Conservation (phyloP, 2,113 vertebrate species). For the Aythya baeri region DNA sequence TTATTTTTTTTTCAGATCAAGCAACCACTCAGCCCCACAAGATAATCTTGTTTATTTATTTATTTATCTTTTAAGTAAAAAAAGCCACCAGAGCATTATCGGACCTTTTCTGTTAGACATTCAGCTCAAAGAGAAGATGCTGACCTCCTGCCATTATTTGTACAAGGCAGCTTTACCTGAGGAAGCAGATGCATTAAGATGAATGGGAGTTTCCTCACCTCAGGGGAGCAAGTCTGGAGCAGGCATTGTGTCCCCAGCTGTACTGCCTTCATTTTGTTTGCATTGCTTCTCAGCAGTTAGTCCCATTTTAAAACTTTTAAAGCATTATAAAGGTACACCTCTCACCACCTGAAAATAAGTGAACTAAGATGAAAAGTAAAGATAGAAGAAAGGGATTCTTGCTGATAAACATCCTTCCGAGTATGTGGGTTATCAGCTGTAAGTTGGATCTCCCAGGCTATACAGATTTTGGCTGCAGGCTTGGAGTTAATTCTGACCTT, state of each 20-base stretch:
- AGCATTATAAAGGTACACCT: neutral
- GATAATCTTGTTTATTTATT: neutral
- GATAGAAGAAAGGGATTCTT: neutral
- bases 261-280: neutral
- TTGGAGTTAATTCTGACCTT: neutral
- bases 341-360: neutral
- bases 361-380: neutral
- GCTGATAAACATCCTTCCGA: neutral
- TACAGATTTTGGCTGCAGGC: neutral
- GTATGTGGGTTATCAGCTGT: accelerated
- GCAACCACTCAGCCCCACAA: neutral
- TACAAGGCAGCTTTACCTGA: neutral
- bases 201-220: neutral
- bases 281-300: neutral
- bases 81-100: neutral
- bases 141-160: neutral
- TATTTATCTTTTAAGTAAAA: neutral
- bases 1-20: neutral
- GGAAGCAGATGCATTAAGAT: neutral
- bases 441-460: neutral
- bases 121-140: neutral
- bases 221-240: neutral
- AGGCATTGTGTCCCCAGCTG: neutral
- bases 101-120: neutral
- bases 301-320: neutral